A percentile compares a stretch with the other conserved stretches of the same genome.
phyloP scores from a whole-genome alignment of 2,113 vertebrate genomes.

The Jacana jacana region DNA sequence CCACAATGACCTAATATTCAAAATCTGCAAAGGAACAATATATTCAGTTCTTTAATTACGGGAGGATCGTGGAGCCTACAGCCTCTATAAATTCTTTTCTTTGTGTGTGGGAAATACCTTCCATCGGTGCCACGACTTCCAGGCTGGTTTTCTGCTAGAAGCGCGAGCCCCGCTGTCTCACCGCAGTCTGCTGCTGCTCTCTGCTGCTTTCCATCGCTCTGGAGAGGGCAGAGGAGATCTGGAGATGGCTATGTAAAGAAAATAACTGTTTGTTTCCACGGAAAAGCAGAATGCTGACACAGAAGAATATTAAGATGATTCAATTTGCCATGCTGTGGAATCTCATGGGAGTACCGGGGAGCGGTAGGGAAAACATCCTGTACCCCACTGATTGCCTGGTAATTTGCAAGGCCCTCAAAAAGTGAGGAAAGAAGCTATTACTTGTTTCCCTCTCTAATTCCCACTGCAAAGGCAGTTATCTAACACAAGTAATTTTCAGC shows the following conservation, averaged over 20 bases:
- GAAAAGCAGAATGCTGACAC: not conserved
- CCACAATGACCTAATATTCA: not conserved
- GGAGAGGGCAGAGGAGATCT: not conserved
- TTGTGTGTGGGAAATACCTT: not conserved
- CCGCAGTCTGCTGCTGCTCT: slow-evolving; percentile 64
- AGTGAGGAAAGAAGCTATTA: not conserved
- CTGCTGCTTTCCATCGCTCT: slow-evolving; percentile 24
- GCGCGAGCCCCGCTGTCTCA: not conserved
- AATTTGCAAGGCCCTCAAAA: not conserved
- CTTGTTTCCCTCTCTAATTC: not conserved
- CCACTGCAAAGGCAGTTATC: not conserved
- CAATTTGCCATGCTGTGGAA: not conserved
- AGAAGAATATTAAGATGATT: not conserved
- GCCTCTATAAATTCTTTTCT: not conserved
- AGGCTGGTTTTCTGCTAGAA: not conserved
- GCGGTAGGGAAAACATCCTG: not conserved
- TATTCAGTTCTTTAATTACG: not conserved
- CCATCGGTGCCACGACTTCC: not conserved
- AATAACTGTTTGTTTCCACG: not conserved
- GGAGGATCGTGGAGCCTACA: not conserved
- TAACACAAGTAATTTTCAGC: not conserved
- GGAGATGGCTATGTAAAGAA: not conserved
- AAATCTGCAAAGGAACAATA: not conserved
- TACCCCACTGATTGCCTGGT: not conserved
- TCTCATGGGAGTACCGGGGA: not conserved